Conservation (phyloP, 2,113 vertebrate genomes). For the Microcebus griseorufus region DNA sequence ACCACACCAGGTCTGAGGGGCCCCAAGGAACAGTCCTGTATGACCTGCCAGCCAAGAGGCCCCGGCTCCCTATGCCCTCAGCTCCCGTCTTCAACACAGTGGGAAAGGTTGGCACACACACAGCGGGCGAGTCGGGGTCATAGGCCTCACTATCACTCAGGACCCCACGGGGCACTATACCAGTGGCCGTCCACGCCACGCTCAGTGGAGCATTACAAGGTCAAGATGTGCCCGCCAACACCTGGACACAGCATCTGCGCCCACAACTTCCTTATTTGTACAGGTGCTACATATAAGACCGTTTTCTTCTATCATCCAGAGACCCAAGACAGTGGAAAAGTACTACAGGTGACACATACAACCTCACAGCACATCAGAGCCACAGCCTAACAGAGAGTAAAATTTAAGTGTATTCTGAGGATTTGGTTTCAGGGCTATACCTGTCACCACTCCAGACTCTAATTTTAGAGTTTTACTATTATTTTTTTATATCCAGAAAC, state of each 20-base stretch:
- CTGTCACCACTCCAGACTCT: neutral
- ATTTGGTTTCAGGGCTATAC: neutral
- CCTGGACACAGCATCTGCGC: rapidly evolving
- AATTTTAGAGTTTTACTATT: neutral
- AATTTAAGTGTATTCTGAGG: neutral
- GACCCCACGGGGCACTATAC: neutral
- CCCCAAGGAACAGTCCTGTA: neutral
- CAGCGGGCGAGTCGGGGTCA: rapidly evolving
- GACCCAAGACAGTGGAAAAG: neutral
- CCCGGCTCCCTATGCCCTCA: neutral
- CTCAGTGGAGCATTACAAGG: neutral
- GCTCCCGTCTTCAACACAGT: too few relatives aligned
- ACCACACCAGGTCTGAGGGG: neutral
- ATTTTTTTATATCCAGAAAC: neutral
- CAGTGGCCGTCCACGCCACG: neutral
- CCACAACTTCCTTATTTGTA: neutral
- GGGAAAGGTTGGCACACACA: neutral
- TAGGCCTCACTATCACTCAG: neutral
- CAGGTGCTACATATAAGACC: neutral
- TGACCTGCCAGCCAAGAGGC: neutral
- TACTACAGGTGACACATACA: neutral
- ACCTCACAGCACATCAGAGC: neutral
- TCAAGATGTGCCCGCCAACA: neutral
- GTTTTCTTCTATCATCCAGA: neutral
- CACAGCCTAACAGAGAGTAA: neutral